Base-by-base conservation (phyloP, 37 sponge, comb jelly and placozoan genomes). In the Geodia barretti region DNA sequence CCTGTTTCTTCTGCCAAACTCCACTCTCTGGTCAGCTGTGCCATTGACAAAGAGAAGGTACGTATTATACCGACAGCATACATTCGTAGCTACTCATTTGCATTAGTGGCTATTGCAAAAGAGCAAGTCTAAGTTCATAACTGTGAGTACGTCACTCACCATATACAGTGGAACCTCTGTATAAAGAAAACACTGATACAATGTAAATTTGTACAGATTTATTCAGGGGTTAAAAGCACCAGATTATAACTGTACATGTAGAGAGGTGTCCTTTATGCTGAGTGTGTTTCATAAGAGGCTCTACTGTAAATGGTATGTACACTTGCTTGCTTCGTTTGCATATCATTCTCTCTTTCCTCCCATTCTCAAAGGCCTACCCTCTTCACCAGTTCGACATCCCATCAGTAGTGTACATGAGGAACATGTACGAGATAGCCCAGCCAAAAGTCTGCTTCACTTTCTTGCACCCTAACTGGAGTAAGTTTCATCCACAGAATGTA, bases 391-490 rank as follows among this genome's bases (percentile, higher is more conserved):
- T 81, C 68, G 97, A 99, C 41, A 96, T 91, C 41, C 88, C 89
- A 4, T 99, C 92, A 80, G 99, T 99, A 11, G 99, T 99, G 38
- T 70, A 77, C n/a, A 76, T 96, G 35, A 89, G 87, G 60, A 91
- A 89, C 69, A 83, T 86, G 60, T 60, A 86, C 58, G 41, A 72
- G 8, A 58, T 96, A 39, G 73, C 89, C 17, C 82, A 92, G 33
- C 83, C 93, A 41, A 70, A 87, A 41, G 69, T 82, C 0, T 96
- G 97, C 73, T 99, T 99, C 83, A 95, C 89, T 0, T 99, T 99
- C 82, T 35, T 34, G 3, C 99, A 99, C 73, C 99, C 99, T 20
- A 99, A 99, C 73, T 62, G 79, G 30, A 79, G 88, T 81, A 20
- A 62, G 72, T 23, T 9, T 71, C 38, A 29, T 9, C 40, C n/a